Evolutionary conservation across 2,888 invertebrate species (phyloP).

Genomic region (Sepioteuthis lessoniana): DNA sequence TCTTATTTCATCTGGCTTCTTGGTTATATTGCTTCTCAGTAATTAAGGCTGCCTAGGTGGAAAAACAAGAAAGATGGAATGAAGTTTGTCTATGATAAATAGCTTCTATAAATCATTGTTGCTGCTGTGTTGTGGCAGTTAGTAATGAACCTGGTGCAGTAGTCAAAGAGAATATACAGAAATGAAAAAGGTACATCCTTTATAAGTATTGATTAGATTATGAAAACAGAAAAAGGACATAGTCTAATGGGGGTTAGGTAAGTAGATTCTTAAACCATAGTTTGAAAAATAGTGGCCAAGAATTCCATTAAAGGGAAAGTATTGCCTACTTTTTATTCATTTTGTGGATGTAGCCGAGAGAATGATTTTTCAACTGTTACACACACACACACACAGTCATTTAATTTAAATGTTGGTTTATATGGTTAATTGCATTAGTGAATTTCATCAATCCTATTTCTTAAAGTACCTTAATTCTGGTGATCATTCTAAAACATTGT

Average conservation of each 20-base stretch:
- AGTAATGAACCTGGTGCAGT: background rate
- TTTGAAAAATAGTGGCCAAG: background rate
- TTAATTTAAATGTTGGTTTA: no score
- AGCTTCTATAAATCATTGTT: constrained; percentile 21
- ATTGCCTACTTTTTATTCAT: background rate
- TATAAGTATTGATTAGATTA: background rate
- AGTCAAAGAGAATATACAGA: background rate
- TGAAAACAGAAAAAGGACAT: background rate
- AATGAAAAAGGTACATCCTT: background rate
- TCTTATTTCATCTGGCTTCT: background rate
- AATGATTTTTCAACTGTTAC: no score
- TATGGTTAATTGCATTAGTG: no score
- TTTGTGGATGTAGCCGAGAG: no score
- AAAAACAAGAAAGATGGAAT: background rate
- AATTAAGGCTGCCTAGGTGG: no score
- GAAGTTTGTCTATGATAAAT: background rate
- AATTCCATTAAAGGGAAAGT: background rate
- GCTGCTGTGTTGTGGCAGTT: background rate
- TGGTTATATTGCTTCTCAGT: background rate
- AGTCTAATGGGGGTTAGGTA: background rate
- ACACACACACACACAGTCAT: no score
- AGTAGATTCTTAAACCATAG: background rate
- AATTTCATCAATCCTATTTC: no score
- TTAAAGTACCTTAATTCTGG: no score
- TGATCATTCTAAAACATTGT: no score